Conservation (phyloP, 2,888 invertebrate genomes). For the Agonopterix alstromeriana region DNA sequence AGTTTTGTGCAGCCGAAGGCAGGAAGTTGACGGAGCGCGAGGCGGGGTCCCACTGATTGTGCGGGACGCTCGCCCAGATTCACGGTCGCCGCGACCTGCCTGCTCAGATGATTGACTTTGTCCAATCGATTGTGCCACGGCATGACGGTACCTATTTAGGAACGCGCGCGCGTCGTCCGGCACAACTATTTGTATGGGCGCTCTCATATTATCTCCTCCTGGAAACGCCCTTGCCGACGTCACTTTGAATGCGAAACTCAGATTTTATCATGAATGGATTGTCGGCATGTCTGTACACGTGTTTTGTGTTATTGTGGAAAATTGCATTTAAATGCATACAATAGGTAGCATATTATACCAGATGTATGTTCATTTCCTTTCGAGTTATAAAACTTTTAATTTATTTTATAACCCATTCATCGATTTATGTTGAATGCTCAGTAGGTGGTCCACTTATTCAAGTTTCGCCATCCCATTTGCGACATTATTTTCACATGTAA, state of each 20-base stretch:
- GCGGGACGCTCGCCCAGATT: slow-evolving; percentile 49
- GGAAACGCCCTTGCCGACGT: slow-evolving; percentile 44
- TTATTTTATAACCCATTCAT: neutral
- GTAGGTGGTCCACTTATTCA: too few relatives aligned
- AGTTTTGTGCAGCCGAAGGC: slow-evolving; percentile 12
- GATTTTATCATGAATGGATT: slow-evolving; percentile 24
- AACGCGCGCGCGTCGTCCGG: slow-evolving; percentile 40
- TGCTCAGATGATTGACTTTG: slow-evolving; percentile 67
- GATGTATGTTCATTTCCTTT: neutral
- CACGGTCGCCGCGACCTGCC: slow-evolving; percentile 64
- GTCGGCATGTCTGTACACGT: slow-evolving; percentile 2
- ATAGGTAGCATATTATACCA: neutral
- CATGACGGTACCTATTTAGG: slow-evolving; percentile 45
- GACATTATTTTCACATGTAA: neutral
- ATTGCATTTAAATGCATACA: slow-evolving; percentile 3
- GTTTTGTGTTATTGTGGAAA: slow-evolving; percentile 1
- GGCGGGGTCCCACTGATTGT: slow-evolving; percentile 48
- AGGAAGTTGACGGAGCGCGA: slow-evolving; percentile 61
- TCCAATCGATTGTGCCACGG: slow-evolving; percentile 61
- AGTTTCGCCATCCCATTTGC: neutral
- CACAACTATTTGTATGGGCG: slow-evolving; percentile 33
- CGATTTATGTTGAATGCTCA: neutral
- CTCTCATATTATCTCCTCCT: slow-evolving; percentile 18
- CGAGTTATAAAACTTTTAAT: neutral
- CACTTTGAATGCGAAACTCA: slow-evolving; percentile 36